These are phyloP conservation scores for Theretra japonica DNA, from an alignment of 2,888 invertebrate species.

Conservation along the genomic window DNA sequence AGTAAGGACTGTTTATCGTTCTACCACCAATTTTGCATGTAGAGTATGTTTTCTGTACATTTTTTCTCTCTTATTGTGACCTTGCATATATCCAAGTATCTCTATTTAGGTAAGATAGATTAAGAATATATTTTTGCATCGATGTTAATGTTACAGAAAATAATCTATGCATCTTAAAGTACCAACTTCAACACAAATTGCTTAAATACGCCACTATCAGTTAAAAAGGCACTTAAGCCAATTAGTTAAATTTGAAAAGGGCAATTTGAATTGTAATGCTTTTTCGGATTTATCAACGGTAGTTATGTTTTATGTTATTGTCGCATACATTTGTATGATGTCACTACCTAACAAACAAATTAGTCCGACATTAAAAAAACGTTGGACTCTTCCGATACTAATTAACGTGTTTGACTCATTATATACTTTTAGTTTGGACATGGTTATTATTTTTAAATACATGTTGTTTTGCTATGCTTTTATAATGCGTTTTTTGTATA, in stretches of 20 bases:
- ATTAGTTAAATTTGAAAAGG: constrained; percentile 50
- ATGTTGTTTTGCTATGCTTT: constrained; percentile 73
- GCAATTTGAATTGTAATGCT: constrained; percentile 30
- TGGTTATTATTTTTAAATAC: constrained; percentile 70
- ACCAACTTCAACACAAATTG: too few relatives aligned
- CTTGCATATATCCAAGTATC: too few relatives aligned
- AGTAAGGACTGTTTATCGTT: neutral
- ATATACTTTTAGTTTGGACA: constrained; percentile 63
- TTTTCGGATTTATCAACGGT: constrained; percentile 40
- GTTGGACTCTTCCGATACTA: constrained; percentile 74
- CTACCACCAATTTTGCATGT: neutral
- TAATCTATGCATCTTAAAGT: too few relatives aligned
- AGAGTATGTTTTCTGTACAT: too few relatives aligned
- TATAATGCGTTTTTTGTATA: constrained; percentile 37
- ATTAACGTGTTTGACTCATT: constrained; percentile 61
- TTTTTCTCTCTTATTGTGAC: too few relatives aligned
- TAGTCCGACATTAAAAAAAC: constrained; percentile 73
- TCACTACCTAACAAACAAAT: constrained; percentile 64
- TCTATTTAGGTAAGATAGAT: too few relatives aligned
- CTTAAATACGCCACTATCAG: constrained; percentile 27
- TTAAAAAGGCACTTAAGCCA: constrained; percentile 43
- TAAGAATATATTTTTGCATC: too few relatives aligned
- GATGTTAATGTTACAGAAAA: too few relatives aligned
- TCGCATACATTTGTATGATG: constrained; percentile 42
- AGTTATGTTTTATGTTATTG: constrained; percentile 42